Evolutionary conservation across 2,888 invertebrate species (phyloP), one percentile per base, ranked within the genome.

Genomic region (Emmelina monodactyla): DNA sequence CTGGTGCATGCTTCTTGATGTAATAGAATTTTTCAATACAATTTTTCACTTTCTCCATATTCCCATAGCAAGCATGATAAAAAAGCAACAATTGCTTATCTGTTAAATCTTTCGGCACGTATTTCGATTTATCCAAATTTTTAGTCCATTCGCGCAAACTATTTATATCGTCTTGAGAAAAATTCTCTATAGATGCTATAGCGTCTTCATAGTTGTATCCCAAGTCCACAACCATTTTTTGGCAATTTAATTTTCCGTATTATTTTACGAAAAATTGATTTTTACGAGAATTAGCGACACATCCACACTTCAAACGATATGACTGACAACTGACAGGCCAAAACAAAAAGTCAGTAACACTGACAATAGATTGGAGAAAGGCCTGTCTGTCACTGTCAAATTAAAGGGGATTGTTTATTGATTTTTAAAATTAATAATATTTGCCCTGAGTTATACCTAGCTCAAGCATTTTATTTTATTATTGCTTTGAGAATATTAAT

Each of bases 11-110:
- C 44, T 80, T 81, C 42, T 84, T 79, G 35, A 82, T 62, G 19
- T 70, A 70, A 53, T 85, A 88, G 62, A 85, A 88, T 38, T 78
- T 78, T 44, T 82, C 75, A 46, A 89, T 85, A 47, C 88, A 88
- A n/a, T 56, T 64, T 53, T 84, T 84, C 1, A 84, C 83, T 34
- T 76, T 79, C 10, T 84, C 83, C 46, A 83, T 50, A 28, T 85
- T 71, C 37, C 81, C 84, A 40, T 84, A 82, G 58, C 88, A 88
- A 32, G 88, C 86, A 50, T 87, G 80, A 45, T 86, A 81, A 53
- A 88, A 88, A 29, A 86, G 58, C 16, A 85, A 78, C 35, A 88
- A 66, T 56, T 87, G 86, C 59, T 87, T 85, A 44, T 85, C 82
- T 19, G 81, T 49, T 41, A 80, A 49, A 56, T 81, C 80, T 49